Evolutionary conservation across 2,888 invertebrate genomes (phyloP), one percentile per base, ranked within the genome.

Genomic region (Megaustenia siamemsis): DNA sequence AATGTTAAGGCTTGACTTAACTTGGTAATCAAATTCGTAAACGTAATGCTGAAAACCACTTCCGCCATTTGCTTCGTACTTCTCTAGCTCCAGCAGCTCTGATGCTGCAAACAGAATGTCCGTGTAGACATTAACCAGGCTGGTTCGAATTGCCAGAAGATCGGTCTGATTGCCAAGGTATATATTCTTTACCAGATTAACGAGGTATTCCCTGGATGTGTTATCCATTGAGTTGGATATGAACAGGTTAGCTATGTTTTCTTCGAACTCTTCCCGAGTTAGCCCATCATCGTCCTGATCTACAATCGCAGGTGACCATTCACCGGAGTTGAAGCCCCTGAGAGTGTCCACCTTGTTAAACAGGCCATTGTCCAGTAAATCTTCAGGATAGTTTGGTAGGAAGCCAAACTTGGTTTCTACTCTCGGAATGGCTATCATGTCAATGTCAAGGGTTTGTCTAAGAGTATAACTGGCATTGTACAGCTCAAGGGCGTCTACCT

Each of bases 321-420:
- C 83, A 1, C 69, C 83, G 4, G 60, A 63, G 53, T 77, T 83
- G 43, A 56, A 83, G 1, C 83, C 83, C 15, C 78, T 38, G 3
- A 83, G 10, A 0, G 83, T 83, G 56, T 71, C 78, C 6, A 83
- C 83, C n/a, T 49, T 49, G 69, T 83, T 83, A 38, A 78, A 78
- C 2, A 49, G 43, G 1, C 78, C 69, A 10, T 24, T 68, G 24
- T 60, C 43, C 21, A 68, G 49, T 15, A 83, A 38, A 10, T 78
- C 63, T 10, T 35, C 18, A 1, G 83, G 83, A 18, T 56, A 69
- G 56, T 83, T 63, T 10, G 83, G 83, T 40, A 83, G 49, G 28
- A 83, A 83, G 12, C 77, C 77, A 69, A 78, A 83, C n/a, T 49
- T 78, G 38, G 77, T 78, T 38, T 83, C 83, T 10, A 83, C 83